These are phyloP conservation scores for Dryocosmus kuriphilus DNA, from an alignment of 2,888 invertebrate genomes.

Conservation along the genomic window DNA sequence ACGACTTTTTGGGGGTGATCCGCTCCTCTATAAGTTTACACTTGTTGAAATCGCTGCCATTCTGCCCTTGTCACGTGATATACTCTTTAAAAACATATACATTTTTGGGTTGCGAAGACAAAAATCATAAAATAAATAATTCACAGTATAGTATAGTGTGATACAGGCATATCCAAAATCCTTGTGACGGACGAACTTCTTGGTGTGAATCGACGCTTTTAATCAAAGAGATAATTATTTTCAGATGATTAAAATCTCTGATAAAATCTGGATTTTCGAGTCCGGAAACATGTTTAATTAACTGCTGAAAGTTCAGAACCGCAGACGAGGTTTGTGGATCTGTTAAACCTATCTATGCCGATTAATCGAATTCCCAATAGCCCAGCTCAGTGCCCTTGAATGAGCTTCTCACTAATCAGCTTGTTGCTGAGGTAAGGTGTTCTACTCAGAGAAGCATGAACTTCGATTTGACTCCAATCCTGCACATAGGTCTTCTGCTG, in stretches of 20 bases:
- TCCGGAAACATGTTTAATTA: conserved; percentile 7
- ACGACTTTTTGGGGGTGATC: too few species aligned
- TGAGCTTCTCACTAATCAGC: conserved; percentile 31
- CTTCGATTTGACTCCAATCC: not conserved
- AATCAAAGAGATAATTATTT: not conserved
- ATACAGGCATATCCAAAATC: not conserved
- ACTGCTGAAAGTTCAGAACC: conserved; percentile 6
- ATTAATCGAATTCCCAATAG: conserved; percentile 37
- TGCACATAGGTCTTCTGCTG: too few species aligned
- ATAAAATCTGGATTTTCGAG: not conserved
- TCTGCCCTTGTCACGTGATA: too few species aligned
- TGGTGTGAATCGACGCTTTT: not conserved
- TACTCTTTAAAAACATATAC: too few species aligned
- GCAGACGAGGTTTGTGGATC: conserved; percentile 1
- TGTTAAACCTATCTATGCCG: conserved; percentile 12
- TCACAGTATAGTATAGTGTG: not conserved
- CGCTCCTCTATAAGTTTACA: too few species aligned
- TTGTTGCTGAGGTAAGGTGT: conserved; percentile 33
- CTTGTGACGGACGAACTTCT: not conserved
- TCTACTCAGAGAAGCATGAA: conserved; percentile 6
- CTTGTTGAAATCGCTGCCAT: too few species aligned
- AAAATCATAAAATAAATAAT: too few species aligned
- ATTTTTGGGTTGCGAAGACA: too few species aligned
- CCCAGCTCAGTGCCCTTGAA: conserved; percentile 12
- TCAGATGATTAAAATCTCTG: not conserved